Evolutionary conservation across 2,797 vertebrate species (phyloP).

Genomic region (Cirrhinus molitorella): DNA sequence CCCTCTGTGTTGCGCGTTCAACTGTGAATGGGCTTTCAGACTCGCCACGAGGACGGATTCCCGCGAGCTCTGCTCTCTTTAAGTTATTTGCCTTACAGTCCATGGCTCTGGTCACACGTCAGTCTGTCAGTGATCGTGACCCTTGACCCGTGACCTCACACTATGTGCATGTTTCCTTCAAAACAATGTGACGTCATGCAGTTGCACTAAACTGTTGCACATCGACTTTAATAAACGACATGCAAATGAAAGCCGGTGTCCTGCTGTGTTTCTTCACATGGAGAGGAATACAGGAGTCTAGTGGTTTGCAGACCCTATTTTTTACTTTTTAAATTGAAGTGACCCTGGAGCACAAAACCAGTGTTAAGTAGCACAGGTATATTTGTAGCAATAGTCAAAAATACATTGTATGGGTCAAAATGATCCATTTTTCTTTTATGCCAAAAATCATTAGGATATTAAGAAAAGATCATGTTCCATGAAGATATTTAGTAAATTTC

Average conservation of each 20-base stretch:
- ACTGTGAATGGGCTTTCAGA: constrained; percentile 79
- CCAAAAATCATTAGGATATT: too few relatives aligned
- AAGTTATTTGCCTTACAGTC: constrained; percentile 78
- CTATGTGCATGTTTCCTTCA: constrained; percentile 92
- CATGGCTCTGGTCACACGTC: constrained; percentile 70
- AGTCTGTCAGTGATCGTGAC: constrained; percentile 65
- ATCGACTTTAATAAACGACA: constrained; percentile 90
- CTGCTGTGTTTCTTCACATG: constrained; percentile 3
- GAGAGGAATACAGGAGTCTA: too few relatives aligned
- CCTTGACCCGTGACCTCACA: constrained; percentile 81
- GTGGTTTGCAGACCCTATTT: too few relatives aligned
- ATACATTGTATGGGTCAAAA: too few relatives aligned
- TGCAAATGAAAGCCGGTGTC: constrained; percentile 54
- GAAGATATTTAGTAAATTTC: too few relatives aligned
- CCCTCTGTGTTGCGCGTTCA: constrained; percentile 80
- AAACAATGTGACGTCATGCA: constrained; percentile 87
- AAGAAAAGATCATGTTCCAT: too few relatives aligned
- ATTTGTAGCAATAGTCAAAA: too few relatives aligned
- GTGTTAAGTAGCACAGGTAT: too few relatives aligned
- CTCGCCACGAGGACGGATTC: constrained; percentile 77
- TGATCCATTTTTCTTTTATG: too few relatives aligned
- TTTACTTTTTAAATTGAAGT: too few relatives aligned
- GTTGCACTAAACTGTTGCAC: constrained; percentile 98
- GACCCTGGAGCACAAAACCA: too few relatives aligned
- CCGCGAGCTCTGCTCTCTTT: constrained; percentile 68